A percentile compares a stretch with the other conserved stretches of the same genome.
phyloP scores from a whole-genome alignment of 1,140 invertebrate genomes.

The Drosophila dunni region DNA sequence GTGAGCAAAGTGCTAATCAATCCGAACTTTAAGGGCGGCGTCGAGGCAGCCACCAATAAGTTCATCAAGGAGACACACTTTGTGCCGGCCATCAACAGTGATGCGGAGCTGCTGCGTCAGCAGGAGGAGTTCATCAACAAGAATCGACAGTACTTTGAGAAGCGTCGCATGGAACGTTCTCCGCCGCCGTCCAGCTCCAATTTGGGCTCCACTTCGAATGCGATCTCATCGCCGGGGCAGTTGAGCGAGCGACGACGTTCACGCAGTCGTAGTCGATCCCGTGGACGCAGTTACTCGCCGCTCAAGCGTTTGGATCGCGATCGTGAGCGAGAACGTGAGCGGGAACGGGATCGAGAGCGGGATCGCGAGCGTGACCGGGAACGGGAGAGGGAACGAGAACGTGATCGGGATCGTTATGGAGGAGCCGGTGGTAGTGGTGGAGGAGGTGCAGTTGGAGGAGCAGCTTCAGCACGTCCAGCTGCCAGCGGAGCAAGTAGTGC shows the following conservation, averaged over 20 bases:
- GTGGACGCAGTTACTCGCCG: slow-evolving; percentile 81
- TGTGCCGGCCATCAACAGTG: slow-evolving; percentile 76
- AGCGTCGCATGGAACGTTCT: slow-evolving; percentile 77
- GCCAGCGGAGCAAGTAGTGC: slow-evolving; percentile 2
- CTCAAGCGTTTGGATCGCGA: slow-evolving; percentile 72
- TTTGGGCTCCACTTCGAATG: slow-evolving; percentile 32
- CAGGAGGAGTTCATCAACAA: slow-evolving; percentile 84
- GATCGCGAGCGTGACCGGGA: slow-evolving; percentile 39
- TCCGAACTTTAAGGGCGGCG: slow-evolving; percentile 84
- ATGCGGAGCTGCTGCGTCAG: slow-evolving; percentile 79
- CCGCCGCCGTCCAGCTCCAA: slow-evolving; percentile 52
- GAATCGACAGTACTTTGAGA: slow-evolving; percentile 83
- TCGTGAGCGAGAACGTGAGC: slow-evolving; percentile 68
- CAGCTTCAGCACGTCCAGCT: slow-evolving; percentile 7
- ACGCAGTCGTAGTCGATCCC: slow-evolving; percentile 76
- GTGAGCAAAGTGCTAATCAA: slow-evolving; percentile 84
- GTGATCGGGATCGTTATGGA: slow-evolving; percentile 44
- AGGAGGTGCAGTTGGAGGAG: not conserved
- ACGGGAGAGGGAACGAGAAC: slow-evolving; percentile 29
- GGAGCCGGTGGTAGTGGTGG: slow-evolving; percentile 12
- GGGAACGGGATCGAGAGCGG: slow-evolving; percentile 64
- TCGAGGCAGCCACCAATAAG: slow-evolving; percentile 83
- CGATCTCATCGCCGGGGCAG: slow-evolving; percentile 13
- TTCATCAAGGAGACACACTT: slow-evolving; percentile 84
- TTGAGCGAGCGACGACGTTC: slow-evolving; percentile 50